Percentiles rank a stretch among this genome's conserved stretches.
Evolutionary conservation across 2,797 vertebrate genomes (phyloP).

Genomic region (Helicolenus hilgendorfi): DNA sequence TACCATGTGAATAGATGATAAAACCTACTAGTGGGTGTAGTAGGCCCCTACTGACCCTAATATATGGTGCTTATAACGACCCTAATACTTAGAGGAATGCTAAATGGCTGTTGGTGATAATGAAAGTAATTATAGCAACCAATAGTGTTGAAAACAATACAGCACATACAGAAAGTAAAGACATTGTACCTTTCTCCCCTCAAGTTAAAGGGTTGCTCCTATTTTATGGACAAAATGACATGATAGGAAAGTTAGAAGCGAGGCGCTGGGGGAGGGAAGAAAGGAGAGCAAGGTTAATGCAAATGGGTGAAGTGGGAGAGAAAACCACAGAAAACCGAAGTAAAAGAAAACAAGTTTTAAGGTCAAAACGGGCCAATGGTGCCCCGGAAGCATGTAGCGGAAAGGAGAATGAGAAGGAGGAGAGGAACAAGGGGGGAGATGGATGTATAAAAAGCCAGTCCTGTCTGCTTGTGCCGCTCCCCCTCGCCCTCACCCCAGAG

Average conservation of each 20-base stretch:
- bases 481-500: slow-evolving; percentile 63
- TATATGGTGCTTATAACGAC: too few relatives aligned
- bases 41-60: too few relatives aligned
- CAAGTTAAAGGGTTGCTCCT: background rate
- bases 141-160: slow-evolving; percentile 15
- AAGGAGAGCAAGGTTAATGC: background rate
- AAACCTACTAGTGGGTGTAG: too few relatives aligned
- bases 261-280: background rate
- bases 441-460: slow-evolving; percentile 72
- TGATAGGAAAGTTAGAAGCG: background rate
- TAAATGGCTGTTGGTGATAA: slow-evolving; percentile 10
- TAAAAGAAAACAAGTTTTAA: slow-evolving; percentile 28
- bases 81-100: background rate
- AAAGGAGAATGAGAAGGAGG: slow-evolving; percentile 39
- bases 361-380: slow-evolving; percentile 55
- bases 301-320: background rate
- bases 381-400: slow-evolving; percentile 28
- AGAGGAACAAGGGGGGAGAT: slow-evolving; percentile 65
- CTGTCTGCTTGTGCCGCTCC: slow-evolving; percentile 69
- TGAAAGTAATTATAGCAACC: slow-evolving; percentile 28
- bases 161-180: background rate
- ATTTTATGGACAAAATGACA: background rate
- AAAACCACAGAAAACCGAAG: slow-evolving; percentile 4
- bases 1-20: too few relatives aligned
- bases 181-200: background rate